These are phyloP conservation scores for Turritopsis rubra DNA, from an alignment of 30 jellyfish, hydroid and myxozoan species.

Conservation along the genomic window DNA sequence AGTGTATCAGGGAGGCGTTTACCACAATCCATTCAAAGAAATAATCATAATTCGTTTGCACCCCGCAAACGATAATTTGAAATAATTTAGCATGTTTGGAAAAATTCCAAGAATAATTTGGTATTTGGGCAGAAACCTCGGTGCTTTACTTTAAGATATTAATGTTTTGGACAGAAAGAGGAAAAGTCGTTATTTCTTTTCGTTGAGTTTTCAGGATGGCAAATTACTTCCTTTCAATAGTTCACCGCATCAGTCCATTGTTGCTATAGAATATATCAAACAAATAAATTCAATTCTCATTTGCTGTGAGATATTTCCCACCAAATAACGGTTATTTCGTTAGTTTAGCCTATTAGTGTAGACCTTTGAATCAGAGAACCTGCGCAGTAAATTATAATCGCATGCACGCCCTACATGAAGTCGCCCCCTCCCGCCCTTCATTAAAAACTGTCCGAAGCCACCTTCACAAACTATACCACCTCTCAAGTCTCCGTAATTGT, in stretches of 20 bases:
- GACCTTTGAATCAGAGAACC: no score
- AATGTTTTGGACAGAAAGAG: no score
- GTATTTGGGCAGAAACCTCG: no score
- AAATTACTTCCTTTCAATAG: background rate
- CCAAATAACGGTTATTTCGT: no score
- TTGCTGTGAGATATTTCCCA: no score
- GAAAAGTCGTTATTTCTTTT: background rate
- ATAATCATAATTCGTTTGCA: background rate
- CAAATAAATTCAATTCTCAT: no score
- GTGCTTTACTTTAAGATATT: no score
- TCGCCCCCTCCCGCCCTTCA: no score
- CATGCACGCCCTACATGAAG: no score
- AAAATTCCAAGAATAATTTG: background rate
- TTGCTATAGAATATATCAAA: background rate
- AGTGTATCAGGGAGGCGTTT: background rate
- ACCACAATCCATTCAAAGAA: background rate
- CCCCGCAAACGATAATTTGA: background rate
- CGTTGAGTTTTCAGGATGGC: background rate
- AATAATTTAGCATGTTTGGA: background rate
- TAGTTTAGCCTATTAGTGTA: no score
- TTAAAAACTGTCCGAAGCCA: no score
- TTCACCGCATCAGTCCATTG: background rate
- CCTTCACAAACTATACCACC: background rate
- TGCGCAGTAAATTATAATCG: no score
- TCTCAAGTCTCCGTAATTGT: background rate